Base-by-base conservation (phyloP, 2,113 vertebrate species). In the Nettapus auritus region DNA sequence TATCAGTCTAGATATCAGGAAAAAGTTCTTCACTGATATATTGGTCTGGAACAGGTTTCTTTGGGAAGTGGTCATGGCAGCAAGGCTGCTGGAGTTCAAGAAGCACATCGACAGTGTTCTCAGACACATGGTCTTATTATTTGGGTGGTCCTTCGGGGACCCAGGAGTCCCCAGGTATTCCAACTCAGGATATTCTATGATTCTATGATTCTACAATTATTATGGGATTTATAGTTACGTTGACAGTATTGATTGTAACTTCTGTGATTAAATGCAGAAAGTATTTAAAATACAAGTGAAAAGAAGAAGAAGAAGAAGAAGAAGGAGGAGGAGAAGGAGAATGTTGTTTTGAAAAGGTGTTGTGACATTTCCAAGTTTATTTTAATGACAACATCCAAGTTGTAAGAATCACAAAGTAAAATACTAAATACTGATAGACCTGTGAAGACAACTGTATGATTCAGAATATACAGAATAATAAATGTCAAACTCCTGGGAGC, bases 291-390 rank as follows among this genome's bases (percentile, higher is more conserved):
- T 53, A 52, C n/a, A 78, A 20, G 17, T 33, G 11, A 5, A 82
- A 64, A 86, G 22, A 63, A 69, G 71, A 29, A 36, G 59, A 53
- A 66, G 75, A 29, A 38, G 59, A 53, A 20, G 14, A 79, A 67
- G 11, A 63, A 86, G 21, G 63, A 57, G 75, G 26, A 36, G 55
- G 50, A 16, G 17, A 79, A 74, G 11, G 19, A 18, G 44, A 46
- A 21, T 22, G 22, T 74, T 57, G 16, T 71, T 94, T 94, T 88
- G 55, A 46, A 59, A 91, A 81, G 33, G 17, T 63, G 16, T 88
- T 91, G 62, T 68, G 69, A 88, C 29, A 86, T 85, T 68, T 70
- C 57, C 87, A 96, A 93, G 66, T 63, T 90, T 91, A 69, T 60
- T 26, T 23, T 82, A 92, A 82, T 70, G 33, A 56, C 48, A 91